phyloP scores from a whole-genome alignment of 2,888 invertebrate species.

The Cryptus viduatorius region DNA sequence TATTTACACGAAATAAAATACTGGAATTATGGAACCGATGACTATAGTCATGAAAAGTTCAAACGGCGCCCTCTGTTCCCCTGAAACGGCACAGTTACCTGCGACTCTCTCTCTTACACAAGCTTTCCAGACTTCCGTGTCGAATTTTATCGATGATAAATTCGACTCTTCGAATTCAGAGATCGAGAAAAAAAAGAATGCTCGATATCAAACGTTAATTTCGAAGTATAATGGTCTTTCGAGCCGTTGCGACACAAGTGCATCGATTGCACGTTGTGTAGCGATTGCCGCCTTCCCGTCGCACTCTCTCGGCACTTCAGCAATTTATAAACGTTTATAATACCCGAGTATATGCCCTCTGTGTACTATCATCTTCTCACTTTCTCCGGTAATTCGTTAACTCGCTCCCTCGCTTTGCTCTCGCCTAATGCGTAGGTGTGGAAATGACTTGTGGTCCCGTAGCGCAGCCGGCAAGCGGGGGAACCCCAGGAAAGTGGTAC shows the following conservation, averaged over 20 bases:
- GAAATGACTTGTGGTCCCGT: constrained; percentile 83
- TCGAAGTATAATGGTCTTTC: neutral
- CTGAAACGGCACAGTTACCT: neutral
- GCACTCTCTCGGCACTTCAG: neutral
- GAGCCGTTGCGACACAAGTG: neutral
- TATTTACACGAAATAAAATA: constrained; percentile 23
- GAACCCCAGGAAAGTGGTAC: constrained; percentile 50
- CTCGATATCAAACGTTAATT: neutral
- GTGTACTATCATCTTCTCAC: constrained; percentile 32
- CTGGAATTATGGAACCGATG: constrained; percentile 17
- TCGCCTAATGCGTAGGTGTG: constrained; percentile 83
- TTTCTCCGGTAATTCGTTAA: constrained; percentile 20
- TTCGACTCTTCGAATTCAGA: neutral
- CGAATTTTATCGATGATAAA: constrained; percentile 1
- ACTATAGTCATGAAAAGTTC: neutral
- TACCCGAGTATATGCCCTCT: constrained; percentile 7
- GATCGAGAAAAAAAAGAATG: neutral
- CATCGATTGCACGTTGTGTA: neutral
- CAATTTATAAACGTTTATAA: neutral
- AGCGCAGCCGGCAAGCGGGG: constrained; percentile 40
- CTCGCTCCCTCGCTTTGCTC: constrained; percentile 52
- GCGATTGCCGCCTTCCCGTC: neutral
- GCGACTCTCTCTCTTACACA: neutral
- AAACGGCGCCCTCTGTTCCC: neutral
- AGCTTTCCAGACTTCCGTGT: constrained; percentile 8